These are phyloP conservation scores for Sciurus niger DNA, from an alignment of 2,113 vertebrate species.

Conservation along the genomic window DNA sequence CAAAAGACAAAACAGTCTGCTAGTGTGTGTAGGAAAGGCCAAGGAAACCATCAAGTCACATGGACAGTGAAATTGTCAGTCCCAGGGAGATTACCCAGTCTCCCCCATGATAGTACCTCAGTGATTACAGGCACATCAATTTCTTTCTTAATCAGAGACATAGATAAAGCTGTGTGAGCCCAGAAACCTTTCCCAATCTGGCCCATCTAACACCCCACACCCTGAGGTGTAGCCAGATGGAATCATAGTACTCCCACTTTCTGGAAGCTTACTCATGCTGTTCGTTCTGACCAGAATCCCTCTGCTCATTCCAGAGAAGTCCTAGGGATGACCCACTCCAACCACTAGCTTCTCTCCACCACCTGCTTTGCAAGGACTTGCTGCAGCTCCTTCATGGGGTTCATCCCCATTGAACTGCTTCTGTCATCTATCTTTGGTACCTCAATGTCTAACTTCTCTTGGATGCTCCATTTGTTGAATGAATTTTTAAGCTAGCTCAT, in stretches of 20 bases:
- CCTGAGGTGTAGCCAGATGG: not conserved
- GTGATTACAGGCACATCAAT: not conserved
- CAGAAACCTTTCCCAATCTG: not conserved
- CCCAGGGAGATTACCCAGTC: not conserved
- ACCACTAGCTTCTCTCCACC: not conserved
- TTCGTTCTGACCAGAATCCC: not conserved
- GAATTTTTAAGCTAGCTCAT: not conserved
- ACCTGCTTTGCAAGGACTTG: not conserved
- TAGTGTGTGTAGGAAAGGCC: constrained; percentile 11
- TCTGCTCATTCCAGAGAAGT: not conserved
- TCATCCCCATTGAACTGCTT: not conserved
- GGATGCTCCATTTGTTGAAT: not conserved
- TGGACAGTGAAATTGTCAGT: not conserved
- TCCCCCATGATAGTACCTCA: not conserved
- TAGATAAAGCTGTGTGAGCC: not conserved
- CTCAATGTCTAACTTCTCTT: not conserved
- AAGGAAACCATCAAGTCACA: not conserved
- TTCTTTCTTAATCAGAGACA: not conserved
- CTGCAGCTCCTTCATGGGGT: not conserved
- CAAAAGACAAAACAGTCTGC: not conserved
- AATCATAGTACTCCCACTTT: not conserved
- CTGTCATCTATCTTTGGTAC: not conserved
- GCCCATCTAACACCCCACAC: not conserved
- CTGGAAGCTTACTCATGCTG: not conserved
- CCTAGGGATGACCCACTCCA: not conserved